Evolutionary conservation across 2,797 vertebrate genomes (phyloP), one percentile per base, ranked within the genome.

Genomic region (Siniperca scherzeri): DNA sequence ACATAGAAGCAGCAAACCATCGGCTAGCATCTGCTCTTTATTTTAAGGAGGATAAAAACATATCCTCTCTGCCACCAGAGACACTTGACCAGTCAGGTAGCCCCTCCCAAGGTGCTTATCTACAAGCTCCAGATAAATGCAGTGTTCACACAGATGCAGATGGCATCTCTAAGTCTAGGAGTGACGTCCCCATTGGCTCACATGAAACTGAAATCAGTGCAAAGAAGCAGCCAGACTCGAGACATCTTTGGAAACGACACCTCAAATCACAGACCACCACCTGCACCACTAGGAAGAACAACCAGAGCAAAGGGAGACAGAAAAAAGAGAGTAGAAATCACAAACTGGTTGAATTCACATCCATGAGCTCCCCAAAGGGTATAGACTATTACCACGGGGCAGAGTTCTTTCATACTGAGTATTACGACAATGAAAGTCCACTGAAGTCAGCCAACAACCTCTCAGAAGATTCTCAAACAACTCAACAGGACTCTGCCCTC

Each of bases 1-100:
- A 97, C 81, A 97, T 97, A 67, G 96, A 97, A 82, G 96, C 96
- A 61, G 94, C 95, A 40, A 97, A 97, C 88, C 95, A 96, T 7
- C 93, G 93, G 33, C 91, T 96, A 33, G 91, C 93, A 4, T 93
- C 94, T 27, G 90, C 93, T 60, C 90, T 96, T 61, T 93, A 93
- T 85, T 83, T 92, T 1, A 93, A 93, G 0, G 86, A 81, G 1
- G 85, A 84, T 25, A 91, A 91, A 57, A 84, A 21, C 9, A 3
- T 65, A 7, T 27, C 80, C 1, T 74, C 82, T 55, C 16, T 56
- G 27, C 73, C 85, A 44, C 82, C 81, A 5, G 74, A 82, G 38
- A 72, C 70, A n/a, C 21, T 74, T 21, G 80, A 88, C 9, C 69
- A 46, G 46, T 65, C 90, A 2, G 68, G 62, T 5, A 70, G 71